Evolutionary conservation across 2,113 vertebrate genomes (phyloP).

Genomic region (Syngnathus floridae): DNA sequence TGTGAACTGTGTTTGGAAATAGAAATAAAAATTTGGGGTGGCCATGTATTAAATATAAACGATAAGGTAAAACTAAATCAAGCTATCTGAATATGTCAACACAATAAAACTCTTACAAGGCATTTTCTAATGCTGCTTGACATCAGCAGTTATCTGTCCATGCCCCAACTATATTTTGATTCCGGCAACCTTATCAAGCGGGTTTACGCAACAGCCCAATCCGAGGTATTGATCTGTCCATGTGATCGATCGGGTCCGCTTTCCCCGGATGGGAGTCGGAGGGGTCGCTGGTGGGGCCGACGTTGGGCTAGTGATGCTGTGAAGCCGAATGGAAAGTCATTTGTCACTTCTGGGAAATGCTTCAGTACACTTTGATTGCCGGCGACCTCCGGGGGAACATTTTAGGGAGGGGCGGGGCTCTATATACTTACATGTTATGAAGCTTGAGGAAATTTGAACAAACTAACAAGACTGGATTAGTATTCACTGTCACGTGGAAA

Average conservation of each 20-base stretch:
- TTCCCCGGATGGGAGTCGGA: conserved; percentile 32
- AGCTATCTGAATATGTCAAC: background rate
- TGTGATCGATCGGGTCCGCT: conserved; percentile 45
- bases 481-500: conserved; percentile 62
- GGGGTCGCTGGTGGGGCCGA: conserved; percentile 2
- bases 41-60: too few species aligned
- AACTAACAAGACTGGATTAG: conserved; percentile 19
- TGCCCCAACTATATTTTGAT: conserved; percentile 18
- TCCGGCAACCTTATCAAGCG: conserved; percentile 48
- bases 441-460: background rate
- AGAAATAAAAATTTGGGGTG: too few species aligned
- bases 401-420: background rate
- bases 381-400: background rate
- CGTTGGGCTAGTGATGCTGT: conserved; percentile 28
- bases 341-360: conserved; percentile 37
- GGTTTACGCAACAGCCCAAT: conserved; percentile 58
- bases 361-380: conserved; percentile 21
- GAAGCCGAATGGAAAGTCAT: conserved; percentile 45
- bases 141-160: background rate
- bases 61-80: background rate
- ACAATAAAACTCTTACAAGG: background rate
- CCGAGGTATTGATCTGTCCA: conserved; percentile 53
- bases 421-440: background rate
- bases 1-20: too few species aligned
- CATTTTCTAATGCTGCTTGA: conserved; percentile 2